Evolutionary conservation across 64 coral and sea anemone species (phyloP).

Genomic region (Stylophora pistillata): DNA sequence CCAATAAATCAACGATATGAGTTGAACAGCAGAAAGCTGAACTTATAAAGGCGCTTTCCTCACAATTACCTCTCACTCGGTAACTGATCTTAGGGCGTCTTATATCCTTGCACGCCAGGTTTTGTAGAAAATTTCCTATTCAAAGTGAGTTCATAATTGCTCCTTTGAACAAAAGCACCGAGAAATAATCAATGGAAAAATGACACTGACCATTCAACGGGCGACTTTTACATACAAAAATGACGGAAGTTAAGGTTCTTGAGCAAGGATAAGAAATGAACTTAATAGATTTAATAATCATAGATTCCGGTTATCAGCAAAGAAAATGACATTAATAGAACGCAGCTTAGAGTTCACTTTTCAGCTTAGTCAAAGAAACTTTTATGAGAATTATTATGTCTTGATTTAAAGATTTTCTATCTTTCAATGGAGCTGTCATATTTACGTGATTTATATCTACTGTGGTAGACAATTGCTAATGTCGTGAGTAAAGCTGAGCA

Average conservation of each 20-base stretch:
- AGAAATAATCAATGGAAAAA: conserved; percentile 34
- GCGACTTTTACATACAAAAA: conserved; percentile 21
- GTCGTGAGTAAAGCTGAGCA: background rate
- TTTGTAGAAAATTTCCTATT: conserved; percentile 7
- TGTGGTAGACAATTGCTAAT: background rate
- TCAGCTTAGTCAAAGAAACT: background rate
- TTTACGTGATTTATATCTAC: conserved; percentile 1
- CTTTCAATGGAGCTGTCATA: background rate
- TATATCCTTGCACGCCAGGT: background rate
- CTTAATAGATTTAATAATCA: conserved; percentile 34
- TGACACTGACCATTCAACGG: conserved; percentile 32
- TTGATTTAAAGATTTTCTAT: background rate
- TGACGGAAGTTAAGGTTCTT: conserved; percentile 19
- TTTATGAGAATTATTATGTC: background rate
- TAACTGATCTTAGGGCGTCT: background rate
- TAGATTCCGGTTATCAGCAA: conserved; percentile 31
- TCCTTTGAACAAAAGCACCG: conserved; percentile 27
- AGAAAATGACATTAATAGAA: conserved; percentile 22
- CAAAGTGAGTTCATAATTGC: conserved; percentile 24
- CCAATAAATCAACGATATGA: background rate
- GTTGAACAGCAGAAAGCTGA: background rate
- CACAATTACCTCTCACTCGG: background rate
- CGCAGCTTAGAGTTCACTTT: background rate
- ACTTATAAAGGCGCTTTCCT: background rate
- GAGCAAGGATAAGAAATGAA: conserved; percentile 12